These are phyloP conservation scores for Ochropacha duplaris DNA, from an alignment of 2,888 invertebrate species.

Conservation along the genomic window DNA sequence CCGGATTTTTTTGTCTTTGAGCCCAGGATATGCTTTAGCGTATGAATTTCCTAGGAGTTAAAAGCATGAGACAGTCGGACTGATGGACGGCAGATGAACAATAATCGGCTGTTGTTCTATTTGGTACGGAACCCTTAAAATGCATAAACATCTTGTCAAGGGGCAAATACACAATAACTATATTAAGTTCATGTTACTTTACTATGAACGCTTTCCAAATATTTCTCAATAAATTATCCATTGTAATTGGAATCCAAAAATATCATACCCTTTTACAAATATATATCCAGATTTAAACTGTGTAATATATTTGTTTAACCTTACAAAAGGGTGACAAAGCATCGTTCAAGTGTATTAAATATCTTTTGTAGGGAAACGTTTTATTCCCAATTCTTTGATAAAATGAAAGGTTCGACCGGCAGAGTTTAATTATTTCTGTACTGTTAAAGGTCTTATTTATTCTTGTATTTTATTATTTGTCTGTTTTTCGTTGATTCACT, in stretches of 20 bases:
- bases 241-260: constrained; percentile 2
- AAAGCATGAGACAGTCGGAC: no score
- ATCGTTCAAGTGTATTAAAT: constrained; percentile 29
- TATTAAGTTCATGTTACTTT: neutral
- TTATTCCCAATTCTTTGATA: neutral
- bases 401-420: neutral
- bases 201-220: neutral
- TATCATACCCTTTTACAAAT: constrained; percentile 2
- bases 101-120: no score
- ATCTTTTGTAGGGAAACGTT: constrained; percentile 23
- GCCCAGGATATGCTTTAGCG: no score
- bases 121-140: no score
- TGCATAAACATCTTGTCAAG: neutral
- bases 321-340: constrained; percentile 4
- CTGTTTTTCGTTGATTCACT: neutral
- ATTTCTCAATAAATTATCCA: neutral
- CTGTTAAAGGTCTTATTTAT: neutral
- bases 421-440: constrained; percentile 1
- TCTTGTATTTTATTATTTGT: neutral
- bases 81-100: no score
- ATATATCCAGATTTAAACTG: neutral
- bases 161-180: neutral
- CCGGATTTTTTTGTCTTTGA: no score
- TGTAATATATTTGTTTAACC: neutral
- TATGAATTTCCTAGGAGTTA: no score